These are phyloP conservation scores for Creontiades dilutus DNA, from an alignment of 2,888 invertebrate species.

Conservation along the genomic window DNA sequence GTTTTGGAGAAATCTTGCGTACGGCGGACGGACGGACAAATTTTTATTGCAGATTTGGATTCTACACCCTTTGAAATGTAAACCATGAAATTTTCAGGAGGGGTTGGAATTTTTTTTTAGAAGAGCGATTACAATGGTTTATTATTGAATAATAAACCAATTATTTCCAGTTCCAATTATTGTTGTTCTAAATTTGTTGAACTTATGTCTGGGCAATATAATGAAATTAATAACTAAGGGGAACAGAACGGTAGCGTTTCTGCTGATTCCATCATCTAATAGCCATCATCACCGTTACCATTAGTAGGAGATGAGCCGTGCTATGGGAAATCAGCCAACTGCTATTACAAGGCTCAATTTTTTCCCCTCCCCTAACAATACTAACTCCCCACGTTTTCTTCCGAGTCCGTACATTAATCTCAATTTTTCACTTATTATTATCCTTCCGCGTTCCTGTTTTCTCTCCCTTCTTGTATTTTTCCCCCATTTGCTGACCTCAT, in stretches of 20 bases:
- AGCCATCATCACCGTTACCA: conserved; percentile 55
- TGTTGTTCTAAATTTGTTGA: background rate
- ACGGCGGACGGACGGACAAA: no score
- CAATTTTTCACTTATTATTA: conserved; percentile 69
- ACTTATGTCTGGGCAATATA: background rate
- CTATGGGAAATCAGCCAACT: conserved; percentile 69
- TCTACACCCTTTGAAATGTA: no score
- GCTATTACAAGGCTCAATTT: conserved; percentile 67
- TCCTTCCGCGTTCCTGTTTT: conserved; percentile 21
- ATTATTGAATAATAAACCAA: no score
- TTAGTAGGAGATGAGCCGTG: conserved; percentile 62
- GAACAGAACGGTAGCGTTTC: background rate
- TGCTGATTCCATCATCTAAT: conserved; percentile 57
- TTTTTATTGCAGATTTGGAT: no score
- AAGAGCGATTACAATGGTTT: no score
- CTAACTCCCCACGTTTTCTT: conserved; percentile 37
- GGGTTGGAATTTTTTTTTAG: no score
- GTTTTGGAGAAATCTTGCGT: no score
- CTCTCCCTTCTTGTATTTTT: conserved; percentile 19
- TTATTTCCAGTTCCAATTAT: no score
- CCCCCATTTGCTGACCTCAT: conserved; percentile 49
- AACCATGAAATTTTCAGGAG: no score
- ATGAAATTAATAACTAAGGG: background rate
- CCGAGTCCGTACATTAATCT: conserved; percentile 52
- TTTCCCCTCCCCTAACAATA: conserved; percentile 46